phyloP scores from a whole-genome alignment of 2,888 invertebrate genomes.

The Ophion costatus region DNA sequence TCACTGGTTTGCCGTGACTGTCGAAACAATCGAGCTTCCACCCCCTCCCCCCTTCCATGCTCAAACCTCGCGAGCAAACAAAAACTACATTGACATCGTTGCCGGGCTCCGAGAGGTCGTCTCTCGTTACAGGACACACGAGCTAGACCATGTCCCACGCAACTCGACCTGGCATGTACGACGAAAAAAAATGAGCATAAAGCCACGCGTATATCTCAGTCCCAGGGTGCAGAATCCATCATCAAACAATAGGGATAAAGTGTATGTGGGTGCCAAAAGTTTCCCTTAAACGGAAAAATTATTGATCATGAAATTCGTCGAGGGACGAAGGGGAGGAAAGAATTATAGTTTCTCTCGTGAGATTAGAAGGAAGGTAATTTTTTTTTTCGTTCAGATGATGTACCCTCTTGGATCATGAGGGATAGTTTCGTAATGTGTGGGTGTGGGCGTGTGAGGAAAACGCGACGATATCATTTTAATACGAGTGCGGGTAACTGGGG shows the following conservation, averaged over 20 bases:
- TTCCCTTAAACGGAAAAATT: constrained; percentile 16
- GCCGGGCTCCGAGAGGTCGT: background rate
- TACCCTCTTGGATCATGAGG: background rate
- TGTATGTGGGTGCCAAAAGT: background rate
- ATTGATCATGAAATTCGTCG: constrained; percentile 37
- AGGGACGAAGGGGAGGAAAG: background rate
- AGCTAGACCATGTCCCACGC: background rate
- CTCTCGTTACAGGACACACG: background rate
- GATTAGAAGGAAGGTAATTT: constrained; percentile 5
- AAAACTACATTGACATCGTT: background rate
- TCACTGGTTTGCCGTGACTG: background rate
- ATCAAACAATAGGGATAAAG: constrained; percentile 10
- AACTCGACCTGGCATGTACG: constrained; percentile 6
- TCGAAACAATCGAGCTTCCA: background rate
- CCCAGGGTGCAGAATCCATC: background rate
- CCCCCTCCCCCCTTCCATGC: background rate
- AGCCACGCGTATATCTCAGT: background rate
- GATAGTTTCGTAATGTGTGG: background rate
- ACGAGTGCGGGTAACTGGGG: constrained; percentile 45
- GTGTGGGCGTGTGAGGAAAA: constrained; percentile 33
- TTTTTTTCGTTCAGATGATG: constrained; percentile 4
- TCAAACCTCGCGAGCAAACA: background rate
- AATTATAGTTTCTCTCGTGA: constrained; percentile 25
- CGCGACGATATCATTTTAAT: constrained; percentile 56
- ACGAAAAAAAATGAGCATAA: constrained; percentile 3